Evolutionary conservation across 1,140 invertebrate species (phyloP).

Genomic region (Drosophila asahinai): DNA sequence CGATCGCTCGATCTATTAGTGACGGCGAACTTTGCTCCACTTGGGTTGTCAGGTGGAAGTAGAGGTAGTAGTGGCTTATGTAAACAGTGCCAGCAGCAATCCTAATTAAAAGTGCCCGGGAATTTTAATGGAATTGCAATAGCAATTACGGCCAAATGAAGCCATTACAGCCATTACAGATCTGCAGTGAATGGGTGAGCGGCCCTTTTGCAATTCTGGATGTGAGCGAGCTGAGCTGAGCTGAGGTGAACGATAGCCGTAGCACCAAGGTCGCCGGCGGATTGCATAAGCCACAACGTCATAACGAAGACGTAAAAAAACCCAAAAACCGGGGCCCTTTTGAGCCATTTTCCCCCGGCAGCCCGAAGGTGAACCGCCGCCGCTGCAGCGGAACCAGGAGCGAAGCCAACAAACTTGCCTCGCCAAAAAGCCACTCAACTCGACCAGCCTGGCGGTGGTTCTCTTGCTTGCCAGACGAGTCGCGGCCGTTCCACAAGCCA

Average conservation of each 20-base stretch:
- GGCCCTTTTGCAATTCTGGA: slow-evolving; percentile 55
- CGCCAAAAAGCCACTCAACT: slow-evolving; percentile 9
- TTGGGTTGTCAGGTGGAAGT: slow-evolving; percentile 13
- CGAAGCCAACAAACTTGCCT: slow-evolving; percentile 73
- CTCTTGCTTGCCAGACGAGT: slow-evolving; percentile 44
- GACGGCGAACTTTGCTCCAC: slow-evolving; percentile 37
- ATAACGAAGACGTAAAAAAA: slow-evolving; percentile 50
- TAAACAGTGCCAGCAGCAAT: slow-evolving; percentile 27
- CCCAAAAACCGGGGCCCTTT: slow-evolving; percentile 58
- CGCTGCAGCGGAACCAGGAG: slow-evolving; percentile 47
- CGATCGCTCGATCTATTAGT: slow-evolving; percentile 9
- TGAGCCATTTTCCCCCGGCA: slow-evolving; percentile 10
- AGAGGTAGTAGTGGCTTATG: slow-evolving; percentile 20
- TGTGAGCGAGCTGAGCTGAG: slow-evolving; percentile 1
- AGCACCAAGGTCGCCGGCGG: slow-evolving; percentile 57
- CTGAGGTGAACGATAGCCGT: slow-evolving; percentile 22
- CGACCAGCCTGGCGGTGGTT: not conserved
- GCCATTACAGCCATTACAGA: slow-evolving; percentile 31
- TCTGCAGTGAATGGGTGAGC: slow-evolving; percentile 54
- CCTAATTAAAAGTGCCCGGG: slow-evolving; percentile 38
- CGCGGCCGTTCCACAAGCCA: slow-evolving; percentile 57
- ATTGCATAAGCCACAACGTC: slow-evolving; percentile 68
- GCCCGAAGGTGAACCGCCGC: slow-evolving; percentile 69
- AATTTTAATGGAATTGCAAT: slow-evolving; percentile 47
- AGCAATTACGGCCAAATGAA: slow-evolving; percentile 47